Conservation (phyloP, 2,797 vertebrate genomes). For the Oreortyx pictus region DNA sequence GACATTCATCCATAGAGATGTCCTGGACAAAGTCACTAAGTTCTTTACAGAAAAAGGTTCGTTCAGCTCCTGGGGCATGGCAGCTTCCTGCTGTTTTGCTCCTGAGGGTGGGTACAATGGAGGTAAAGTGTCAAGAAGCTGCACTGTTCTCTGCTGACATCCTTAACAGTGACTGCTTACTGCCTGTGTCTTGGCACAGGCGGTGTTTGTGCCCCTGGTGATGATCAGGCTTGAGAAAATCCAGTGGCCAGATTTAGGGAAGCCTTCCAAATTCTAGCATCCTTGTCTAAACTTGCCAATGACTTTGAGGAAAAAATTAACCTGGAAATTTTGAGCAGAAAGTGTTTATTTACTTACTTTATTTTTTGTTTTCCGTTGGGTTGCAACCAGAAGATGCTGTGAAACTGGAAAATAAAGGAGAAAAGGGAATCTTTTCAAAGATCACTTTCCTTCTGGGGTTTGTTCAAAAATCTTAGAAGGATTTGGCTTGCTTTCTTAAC, state of each 20-base stretch:
- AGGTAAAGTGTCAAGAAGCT: background rate
- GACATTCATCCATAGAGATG: background rate
- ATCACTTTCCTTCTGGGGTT: background rate
- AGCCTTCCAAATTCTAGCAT: background rate
- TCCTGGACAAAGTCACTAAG: background rate
- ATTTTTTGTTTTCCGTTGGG: background rate
- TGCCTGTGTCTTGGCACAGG: background rate
- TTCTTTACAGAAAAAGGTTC: background rate
- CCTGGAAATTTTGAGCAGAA: background rate
- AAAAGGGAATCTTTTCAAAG: background rate
- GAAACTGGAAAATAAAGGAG: background rate
- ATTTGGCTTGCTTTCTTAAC: background rate
- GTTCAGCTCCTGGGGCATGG: background rate
- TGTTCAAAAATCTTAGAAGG: background rate
- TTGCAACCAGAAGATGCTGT: background rate
- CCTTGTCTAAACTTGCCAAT: conserved; percentile 16
- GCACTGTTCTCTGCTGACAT: background rate
- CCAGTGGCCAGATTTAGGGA: background rate
- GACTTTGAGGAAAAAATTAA: background rate
- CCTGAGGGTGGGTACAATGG: background rate
- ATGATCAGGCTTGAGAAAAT: background rate
- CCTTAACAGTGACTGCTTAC: background rate
- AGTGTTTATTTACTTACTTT: no score
- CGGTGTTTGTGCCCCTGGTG: conserved; percentile 24
- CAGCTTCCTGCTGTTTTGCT: background rate